Base-by-base conservation (phyloP, 2,888 invertebrate genomes). In the Lasius fuliginosus region DNA sequence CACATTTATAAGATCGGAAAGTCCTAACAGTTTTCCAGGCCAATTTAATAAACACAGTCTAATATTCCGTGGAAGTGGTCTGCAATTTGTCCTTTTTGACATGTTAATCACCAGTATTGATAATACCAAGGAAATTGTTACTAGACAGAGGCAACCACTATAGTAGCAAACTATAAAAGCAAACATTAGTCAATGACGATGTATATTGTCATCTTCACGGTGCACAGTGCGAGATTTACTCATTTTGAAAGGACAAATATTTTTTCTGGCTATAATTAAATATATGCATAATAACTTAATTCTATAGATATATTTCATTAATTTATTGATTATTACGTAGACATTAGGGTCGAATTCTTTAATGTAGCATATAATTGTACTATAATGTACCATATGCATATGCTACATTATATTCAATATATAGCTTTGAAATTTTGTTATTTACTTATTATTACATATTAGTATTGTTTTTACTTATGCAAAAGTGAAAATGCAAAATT, bases 61-160 rank as follows among this genome's bases (percentile, higher is more conserved):
- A 8, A 96, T 92, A 76, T 95, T 92, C 95, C 96, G 95, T 4
- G 96, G 96, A 49, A 96, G 92, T 11, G 95, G 93, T 60, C 93
- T 94, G 36, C 94, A 94, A 87, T 95, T 95, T 42, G 95, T 94
- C 30, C 95, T 95, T 83, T 96, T 94, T 0, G 96, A 95, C 77
- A 96, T 90, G 86, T 96, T 96, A 49, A 96, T 95, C 18, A 96
- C 96, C 27, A 95, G 85, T 6, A 96, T 96, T 3, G 96, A 96
- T 58, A 96, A 92, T 18, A 96, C 93, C 53, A 96, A 94, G 4
- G 96, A 96, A 40, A 96, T 91, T 81, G 95, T 95, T 89, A 94
- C 95, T 93, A 95, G 95, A 87, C 95, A 95, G 84, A 95, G 95
- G 86, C 94, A 96, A 90, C 94, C 95, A 83, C 96, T 96, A 92